Evolutionary conservation across 2,113 vertebrate species (phyloP), one percentile per base, ranked within the genome.

Genomic region (Marmota monax): DNA sequence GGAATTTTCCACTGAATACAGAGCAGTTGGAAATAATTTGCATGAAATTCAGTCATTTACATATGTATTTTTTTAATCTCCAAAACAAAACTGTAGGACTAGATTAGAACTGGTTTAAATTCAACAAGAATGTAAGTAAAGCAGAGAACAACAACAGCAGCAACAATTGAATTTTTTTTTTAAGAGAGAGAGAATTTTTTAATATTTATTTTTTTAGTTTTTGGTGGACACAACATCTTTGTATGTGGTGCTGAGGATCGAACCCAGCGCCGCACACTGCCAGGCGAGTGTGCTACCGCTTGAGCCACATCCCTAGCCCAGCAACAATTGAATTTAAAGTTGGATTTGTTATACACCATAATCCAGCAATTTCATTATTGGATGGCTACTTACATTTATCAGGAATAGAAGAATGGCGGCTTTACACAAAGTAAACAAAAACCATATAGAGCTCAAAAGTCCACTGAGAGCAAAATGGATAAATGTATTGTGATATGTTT

Each of bases 1-100:
- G 85, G 39, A 88, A 83, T 80, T 88, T 95, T 83, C 67, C 94
- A 95, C 48, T 88, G 73, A 58, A 83, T 92, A 67, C 32, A 42
- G 61, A 85, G 34, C 80, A 90, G 90, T n/a, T 95, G 73, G 51
- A 85, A 95, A 48, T 61, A 79, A 87, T 92, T 82, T 73, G n/a
- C 45, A 42, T 53, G 42, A 92, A 56, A 82, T 53, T 32, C 65
- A 17, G 76, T 25, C 42, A 95, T 48, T 32, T 84, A 83, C 32
- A 72, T 84, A 90, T 85, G 39, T 63, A 79, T 51, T 39, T 39
- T 39, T 39, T 39, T 79, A 78, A 90, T 48, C 73, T 72, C 25
- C 53, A 84, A 34, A 78, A n/a, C 25, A 78, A 78, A 84, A 56
- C 51, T 61, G 53, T 48, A 53, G 29, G 32, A n/a, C 32, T 73